phyloP scores from a whole-genome alignment of 1,140 invertebrate genomes.

The Diabrotica undecimpunctata region DNA sequence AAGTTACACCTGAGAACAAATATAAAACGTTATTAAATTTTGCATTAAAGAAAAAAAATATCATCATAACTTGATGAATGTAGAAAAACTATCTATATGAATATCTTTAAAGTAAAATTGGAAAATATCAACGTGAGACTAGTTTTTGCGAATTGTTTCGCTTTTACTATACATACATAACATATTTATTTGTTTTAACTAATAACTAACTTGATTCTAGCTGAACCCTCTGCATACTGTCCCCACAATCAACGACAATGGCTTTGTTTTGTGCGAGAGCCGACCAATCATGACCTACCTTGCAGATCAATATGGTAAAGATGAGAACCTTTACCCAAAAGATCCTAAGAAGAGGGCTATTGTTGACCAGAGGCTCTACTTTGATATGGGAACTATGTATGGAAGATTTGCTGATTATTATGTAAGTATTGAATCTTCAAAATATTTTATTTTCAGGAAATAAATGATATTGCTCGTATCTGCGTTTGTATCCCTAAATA shows the following conservation, averaged over 20 bases:
- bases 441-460: too few species aligned
- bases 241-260: conserved; percentile 66
- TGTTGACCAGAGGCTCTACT: conserved; percentile 70
- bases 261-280: conserved; percentile 64
- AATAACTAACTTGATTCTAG: conserved; percentile 42
- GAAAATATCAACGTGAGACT: too few species aligned
- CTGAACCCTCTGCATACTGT: conserved; percentile 68
- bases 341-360: conserved; percentile 65
- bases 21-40: too few species aligned
- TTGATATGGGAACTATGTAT: conserved; percentile 70
- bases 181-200: too few species aligned
- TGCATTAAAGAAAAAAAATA: too few species aligned
- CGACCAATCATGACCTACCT: conserved; percentile 71
- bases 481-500: neutral
- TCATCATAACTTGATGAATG: too few species aligned
- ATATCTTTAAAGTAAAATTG: too few species aligned
- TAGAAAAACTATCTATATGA: too few species aligned
- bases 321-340: conserved; percentile 69
- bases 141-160: too few species aligned
- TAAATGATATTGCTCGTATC: conserved; percentile 8
- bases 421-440: conserved; percentile 47
- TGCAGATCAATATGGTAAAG: conserved; percentile 67
- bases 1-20: too few species aligned
- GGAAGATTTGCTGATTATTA: conserved; percentile 61
- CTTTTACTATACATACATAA: too few species aligned